Conservation (phyloP, 64 coral and sea anemone species). For the Acropora yongei region DNA sequence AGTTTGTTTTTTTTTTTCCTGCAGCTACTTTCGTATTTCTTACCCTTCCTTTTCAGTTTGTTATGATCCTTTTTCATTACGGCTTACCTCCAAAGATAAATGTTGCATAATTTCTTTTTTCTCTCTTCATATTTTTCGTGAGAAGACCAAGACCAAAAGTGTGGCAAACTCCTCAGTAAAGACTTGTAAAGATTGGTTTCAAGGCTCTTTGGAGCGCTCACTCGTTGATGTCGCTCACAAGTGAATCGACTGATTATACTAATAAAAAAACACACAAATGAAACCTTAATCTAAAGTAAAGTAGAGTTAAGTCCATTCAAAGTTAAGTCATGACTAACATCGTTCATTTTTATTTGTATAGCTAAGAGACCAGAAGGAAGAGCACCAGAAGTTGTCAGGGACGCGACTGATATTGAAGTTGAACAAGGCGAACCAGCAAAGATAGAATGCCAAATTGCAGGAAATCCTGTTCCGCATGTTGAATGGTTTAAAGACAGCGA, state of each 20-base stretch:
- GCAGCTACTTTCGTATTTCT: neutral
- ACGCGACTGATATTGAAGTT: conserved; percentile 27
- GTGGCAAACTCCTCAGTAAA: too few relatives aligned
- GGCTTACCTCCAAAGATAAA: neutral
- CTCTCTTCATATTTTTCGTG: neutral
- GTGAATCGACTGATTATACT: too few relatives aligned
- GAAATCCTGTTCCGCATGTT: conserved; percentile 39
- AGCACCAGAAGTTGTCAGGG: conserved; percentile 42
- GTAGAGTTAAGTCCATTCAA: too few relatives aligned
- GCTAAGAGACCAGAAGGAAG: conserved; percentile 52
- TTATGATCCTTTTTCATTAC: neutral
- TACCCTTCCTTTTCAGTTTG: neutral
- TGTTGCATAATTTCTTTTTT: neutral
- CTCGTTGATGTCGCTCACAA: too few relatives aligned
- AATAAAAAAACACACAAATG: too few relatives aligned
- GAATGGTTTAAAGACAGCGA: conserved; percentile 74
- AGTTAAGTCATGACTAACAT: too few relatives aligned
- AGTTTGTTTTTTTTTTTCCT: too few relatives aligned
- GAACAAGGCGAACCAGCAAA: conserved; percentile 40
- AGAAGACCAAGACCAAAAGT: too few relatives aligned
- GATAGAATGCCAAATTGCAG: conserved; percentile 55
- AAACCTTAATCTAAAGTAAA: too few relatives aligned
- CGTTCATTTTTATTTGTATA: neutral
- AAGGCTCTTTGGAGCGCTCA: too few relatives aligned
- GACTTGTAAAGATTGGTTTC: too few relatives aligned